Evolutionary conservation across 37 sponge, comb jelly and placozoan species (phyloP).

Genomic region (Cladorhizidae sp.): DNA sequence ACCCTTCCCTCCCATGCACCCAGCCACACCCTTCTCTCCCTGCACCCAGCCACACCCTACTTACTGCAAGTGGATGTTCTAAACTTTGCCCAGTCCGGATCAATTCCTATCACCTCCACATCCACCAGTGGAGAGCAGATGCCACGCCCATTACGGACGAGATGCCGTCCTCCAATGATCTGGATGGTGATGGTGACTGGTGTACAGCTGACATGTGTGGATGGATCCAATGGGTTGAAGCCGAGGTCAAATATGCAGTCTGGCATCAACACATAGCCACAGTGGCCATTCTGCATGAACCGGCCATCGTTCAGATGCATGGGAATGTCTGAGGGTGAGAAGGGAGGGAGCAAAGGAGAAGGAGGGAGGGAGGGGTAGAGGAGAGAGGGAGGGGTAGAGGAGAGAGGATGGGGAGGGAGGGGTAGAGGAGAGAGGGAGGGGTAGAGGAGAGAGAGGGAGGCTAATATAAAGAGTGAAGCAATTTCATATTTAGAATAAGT

Average conservation of each 20-base stretch:
- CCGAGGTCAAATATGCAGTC: conserved; percentile 81
- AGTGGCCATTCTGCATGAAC: conserved; percentile 88
- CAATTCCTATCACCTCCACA: conserved; percentile 84
- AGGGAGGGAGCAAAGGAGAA: too few species aligned
- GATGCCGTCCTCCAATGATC: conserved; percentile 88
- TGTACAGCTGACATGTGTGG: conserved; percentile 38
- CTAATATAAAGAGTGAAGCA: too few species aligned
- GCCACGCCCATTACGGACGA: conserved; percentile 80
- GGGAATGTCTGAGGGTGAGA: conserved; percentile 59
- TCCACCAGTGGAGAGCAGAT: conserved; percentile 86
- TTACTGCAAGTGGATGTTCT: conserved; percentile 78
- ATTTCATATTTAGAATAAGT: too few species aligned
- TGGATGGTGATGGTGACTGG: conserved; percentile 64
- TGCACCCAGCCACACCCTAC: conserved; percentile 13
- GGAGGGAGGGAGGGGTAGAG: too few species aligned
- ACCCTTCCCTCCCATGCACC: not conserved
- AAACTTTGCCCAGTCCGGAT: conserved; percentile 73
- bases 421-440: not conserved
- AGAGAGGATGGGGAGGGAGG: too few species aligned
- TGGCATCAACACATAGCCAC: conserved; percentile 96
- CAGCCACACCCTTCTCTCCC: not conserved
- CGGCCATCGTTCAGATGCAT: conserved; percentile 99
- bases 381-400: too few species aligned
- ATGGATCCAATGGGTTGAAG: conserved; percentile 82
- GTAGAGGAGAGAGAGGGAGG: not conserved